phyloP scores from a whole-genome alignment of 2,113 vertebrate species.

The Solea senegalensis region DNA sequence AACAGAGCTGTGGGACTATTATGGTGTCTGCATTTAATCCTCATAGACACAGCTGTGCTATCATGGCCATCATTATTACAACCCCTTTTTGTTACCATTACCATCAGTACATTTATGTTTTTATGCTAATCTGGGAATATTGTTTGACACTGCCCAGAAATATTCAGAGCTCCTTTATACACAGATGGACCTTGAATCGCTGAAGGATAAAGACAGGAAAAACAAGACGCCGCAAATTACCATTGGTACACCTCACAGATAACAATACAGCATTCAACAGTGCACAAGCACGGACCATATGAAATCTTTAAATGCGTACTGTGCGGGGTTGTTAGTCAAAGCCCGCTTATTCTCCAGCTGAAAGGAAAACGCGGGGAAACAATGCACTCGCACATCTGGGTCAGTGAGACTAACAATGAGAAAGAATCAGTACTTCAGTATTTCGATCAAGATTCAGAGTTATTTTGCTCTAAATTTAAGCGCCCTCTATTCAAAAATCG shows the following conservation, averaged over 20 bases:
- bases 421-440: too few relatives aligned
- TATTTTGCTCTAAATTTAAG: conserved; percentile 3
- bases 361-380: conserved; percentile 48
- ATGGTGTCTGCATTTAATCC: conserved; percentile 40
- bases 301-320: conserved; percentile 38
- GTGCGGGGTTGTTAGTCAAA: conserved; percentile 56
- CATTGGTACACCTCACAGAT: conserved; percentile 22
- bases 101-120: conserved; percentile 19
- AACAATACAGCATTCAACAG: conserved; percentile 33
- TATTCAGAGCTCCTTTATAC: conserved; percentile 1
- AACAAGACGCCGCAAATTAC: not conserved
- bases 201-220: not conserved
- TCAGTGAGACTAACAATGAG: conserved; percentile 48
- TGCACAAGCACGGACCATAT: conserved; percentile 8
- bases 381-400: conserved; percentile 69
- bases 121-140: not conserved
- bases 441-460: conserved; percentile 30
- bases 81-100: conserved; percentile 27
- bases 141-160: conserved; percentile 1
- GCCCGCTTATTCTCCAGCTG: conserved; percentile 50
- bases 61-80: conserved; percentile 31
- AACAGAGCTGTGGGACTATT: conserved; percentile 38
- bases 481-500: not conserved
- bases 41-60: conserved; percentile 44
- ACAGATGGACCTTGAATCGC: conserved; percentile 11